Evolutionary conservation across 1,140 invertebrate genomes (phyloP), one percentile per base, ranked within the genome.

Genomic region (Pteromalus puparum): DNA sequence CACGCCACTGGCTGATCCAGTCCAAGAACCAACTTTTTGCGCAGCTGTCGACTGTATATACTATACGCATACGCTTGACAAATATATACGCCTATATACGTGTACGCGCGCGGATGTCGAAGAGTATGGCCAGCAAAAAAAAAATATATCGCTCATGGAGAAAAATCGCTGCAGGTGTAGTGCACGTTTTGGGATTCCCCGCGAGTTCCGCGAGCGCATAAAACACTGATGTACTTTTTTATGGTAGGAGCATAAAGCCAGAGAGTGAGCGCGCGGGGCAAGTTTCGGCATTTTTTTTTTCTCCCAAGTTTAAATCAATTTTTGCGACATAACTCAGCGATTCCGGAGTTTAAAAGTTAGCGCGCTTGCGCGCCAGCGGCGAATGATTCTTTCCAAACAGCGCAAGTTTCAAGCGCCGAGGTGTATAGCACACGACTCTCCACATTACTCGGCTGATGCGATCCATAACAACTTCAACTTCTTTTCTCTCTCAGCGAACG

Each of bases 341-440:
- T 74, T 74, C 38, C n/a, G 21, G 38, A 74, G 30, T 65, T 82
- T 42, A n/a, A 75, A 82, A 82, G 81, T 82, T 82, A 65, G 38
- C 65, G 24, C 30, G 30, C 65, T 34, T 34, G 38, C 15, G 30
- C 18, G 74, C 10, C n/a, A 34, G 53, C 21, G 24, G n/a, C 42
- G 30, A 82, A 82, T 76, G 73, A 82, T 82, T 82, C 73, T 68
- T 76, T 67, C 28, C 18, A 46, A 76, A 76, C 48, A 48, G 61
- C 73, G 3, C 81, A 82, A 76, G 53, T 82, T 82, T 75, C 53
- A 4, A 26, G 34, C 3, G 28, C 24, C 42, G 46, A 48, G 38
- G n/a, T 80, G 79, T 81, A 53, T 72, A 72, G 67, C 65, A 18
- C 46, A 61, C 53, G 53, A 61, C 53, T 61, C 53, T 61, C 53